Base-by-base conservation (phyloP, 37 sponge, comb jelly and placozoan species). In the Halichondria panicea region DNA sequence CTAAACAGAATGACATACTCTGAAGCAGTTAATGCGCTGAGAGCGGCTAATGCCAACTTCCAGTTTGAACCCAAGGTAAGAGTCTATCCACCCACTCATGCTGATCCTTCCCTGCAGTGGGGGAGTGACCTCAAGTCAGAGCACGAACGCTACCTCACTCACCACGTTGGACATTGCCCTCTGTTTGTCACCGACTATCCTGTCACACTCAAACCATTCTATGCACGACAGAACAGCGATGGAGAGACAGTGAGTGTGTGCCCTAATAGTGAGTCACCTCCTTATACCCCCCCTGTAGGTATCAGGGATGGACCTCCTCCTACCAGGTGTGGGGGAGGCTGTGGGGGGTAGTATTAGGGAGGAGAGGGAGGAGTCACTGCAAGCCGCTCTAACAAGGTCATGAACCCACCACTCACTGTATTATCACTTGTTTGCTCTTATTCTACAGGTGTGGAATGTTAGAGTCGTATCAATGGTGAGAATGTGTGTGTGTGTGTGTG, bases 131-230 rank as follows among this genome's bases (percentile, higher is more conserved):
- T 94, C 40, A 70, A 65, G 24, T 63, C 58, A 33, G 91, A 94
- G 33, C 91, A 90, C 37, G 95, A 94, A 43, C 81, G 79, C 64
- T 80, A 60, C 71, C 42, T 94, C n/a, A 70, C 87, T 50, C 4
- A 32, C 13, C 63, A 80, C 42, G 55, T 71, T 62, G 76, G 76
- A 4, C 54, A 82, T 30, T 32, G 58, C 40, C 96, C 96, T 21
- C 44, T 93, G 33, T 96, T 96, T 77, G 78, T 96, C 41, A 93
- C 91, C 15, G 88, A 96, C 42, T 96, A 67, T 50, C 96, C 93
- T 27, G 78, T 74, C 4, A 39, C 65, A 9, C 24, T 93, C 39
- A 96, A 89, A 58, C 91, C 96, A 66, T 96, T 96, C 75, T 96
- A 96, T 72, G 80, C 91, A 39, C 80, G 83, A 56, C 7, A 50